Base-by-base conservation (phyloP, 1,140 invertebrate genomes). In the Cecropterus lyciades region DNA sequence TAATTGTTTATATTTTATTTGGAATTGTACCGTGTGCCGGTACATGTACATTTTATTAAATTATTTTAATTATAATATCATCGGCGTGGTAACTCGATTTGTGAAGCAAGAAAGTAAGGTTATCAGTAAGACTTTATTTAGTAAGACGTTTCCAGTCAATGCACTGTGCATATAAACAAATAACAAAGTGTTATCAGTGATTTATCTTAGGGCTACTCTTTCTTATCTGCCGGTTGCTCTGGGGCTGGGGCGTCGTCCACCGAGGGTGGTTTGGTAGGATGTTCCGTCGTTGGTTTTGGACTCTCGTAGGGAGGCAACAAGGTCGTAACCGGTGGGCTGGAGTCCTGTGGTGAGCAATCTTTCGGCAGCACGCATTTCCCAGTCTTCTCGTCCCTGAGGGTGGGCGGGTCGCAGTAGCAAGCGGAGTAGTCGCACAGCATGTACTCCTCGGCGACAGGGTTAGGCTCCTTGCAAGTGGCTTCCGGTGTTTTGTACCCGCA, bases 361-460 rank as follows among this genome's bases (percentile, higher is more conserved):
- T 83, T 75, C 0, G 82, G 24, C 0, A n/a, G 17, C 0, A 87
- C 72, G 40, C 86, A 89, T 30, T 80, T 78, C 0, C 69, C 59
- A 0, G 55, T 69, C 5, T 11, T 63, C 0, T 64, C 55, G 40
- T 89, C 64, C 13, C 79, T 73, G 2, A 89, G 80, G 6, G 79
- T 87, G 0, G 79, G 79, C 0, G 73, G 33, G 52, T 82, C 80
- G 62, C 86, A 89, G 67, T 87, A 84, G 43, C 84, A 89, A 0
- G 75, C 74, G 0, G 80, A 80, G 72, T 55, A 89, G 66, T 89
- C 84, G 30, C 84, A 88, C 2, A 86, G 53, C 0, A 53, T 51
- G 0, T 46, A 75, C 0, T 37, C 1, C 0, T 65, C 57, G 6
- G 70, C 46, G 6, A 53, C 52, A 0, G 84, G 84, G 1, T 75